Base-by-base conservation (phyloP, 2,888 invertebrate genomes). In the Lathronympha strigana region DNA sequence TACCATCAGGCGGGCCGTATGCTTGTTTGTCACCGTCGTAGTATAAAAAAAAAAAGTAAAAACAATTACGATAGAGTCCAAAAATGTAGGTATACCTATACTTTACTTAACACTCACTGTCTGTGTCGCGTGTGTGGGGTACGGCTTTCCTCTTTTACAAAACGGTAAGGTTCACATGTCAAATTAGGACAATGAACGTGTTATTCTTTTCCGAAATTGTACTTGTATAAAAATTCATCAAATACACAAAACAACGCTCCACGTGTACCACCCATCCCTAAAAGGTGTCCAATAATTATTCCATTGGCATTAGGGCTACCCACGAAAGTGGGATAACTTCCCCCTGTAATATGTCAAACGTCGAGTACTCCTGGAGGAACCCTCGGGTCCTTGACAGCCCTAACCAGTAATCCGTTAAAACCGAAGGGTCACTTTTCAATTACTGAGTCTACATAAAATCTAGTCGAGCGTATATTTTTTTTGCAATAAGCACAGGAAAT, bases 401-500 rank as follows among this genome's bases (percentile, higher is more conserved):
- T 86, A 83, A 82, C 83, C 83, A 81, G 87, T 86, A 88, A 88
- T 88, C 85, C 86, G 83, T 79, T 83, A 81, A 83, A 83, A 80
- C 80, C 79, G 76, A 79, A 82, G 88, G 88, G 88, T 84, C 85
- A 83, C 75, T 82, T 78, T 73, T 64, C 67, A 68, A 70, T 68
- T 68, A 70, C 58, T 40, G 57, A 63, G 60, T 69, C 60, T 45
- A 61, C 66, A 66, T 66, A 61, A 61, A 83, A 82, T 81, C 78
- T 80, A 79, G 75, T 81, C 78, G 76, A 79, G 81, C 79, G 75
- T 71, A 75, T 74, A 69, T 73, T 78, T 73, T 57, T 43, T 45
- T 73, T 76, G 71, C 73, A 74, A 76, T 58, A 63, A 53, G 51
- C 40, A 33, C 4, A 50, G 43, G n/a, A 33, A 58, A 45, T 63